Evolutionary conservation across 2,888 invertebrate species (phyloP).

Genomic region (Willowsia nigromaculata): DNA sequence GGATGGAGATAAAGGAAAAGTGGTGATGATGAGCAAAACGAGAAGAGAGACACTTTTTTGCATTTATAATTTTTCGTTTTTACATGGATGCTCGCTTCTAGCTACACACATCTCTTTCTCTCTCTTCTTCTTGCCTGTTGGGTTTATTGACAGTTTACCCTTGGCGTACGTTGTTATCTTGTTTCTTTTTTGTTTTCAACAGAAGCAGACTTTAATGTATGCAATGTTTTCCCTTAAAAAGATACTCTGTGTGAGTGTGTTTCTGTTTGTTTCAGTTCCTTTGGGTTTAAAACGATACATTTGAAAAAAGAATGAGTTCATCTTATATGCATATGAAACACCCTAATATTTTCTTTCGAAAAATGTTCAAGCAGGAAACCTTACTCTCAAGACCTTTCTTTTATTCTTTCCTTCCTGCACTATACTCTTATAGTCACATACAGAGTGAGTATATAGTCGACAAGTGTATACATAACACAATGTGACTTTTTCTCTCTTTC

Average conservation of each 20-base stretch:
- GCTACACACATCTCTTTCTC: not conserved
- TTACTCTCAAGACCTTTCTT: conserved; percentile 16
- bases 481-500: conserved; percentile 58
- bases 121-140: not conserved
- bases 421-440: not conserved
- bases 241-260: not conserved
- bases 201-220: conserved; percentile 51
- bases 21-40: conserved; percentile 56
- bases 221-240: conserved; percentile 50
- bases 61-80: conserved; percentile 66
- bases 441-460: not conserved
- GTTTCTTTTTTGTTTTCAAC: conserved; percentile 24
- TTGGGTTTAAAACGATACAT: conserved; percentile 56
- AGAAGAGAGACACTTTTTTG: conserved; percentile 61
- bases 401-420: not conserved
- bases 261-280: conserved; percentile 62
- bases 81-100: conserved; percentile 1
- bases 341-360: not conserved
- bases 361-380: not conserved
- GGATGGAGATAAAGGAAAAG: conserved; percentile 45
- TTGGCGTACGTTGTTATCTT: conserved; percentile 49
- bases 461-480: not conserved
- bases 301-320: conserved; percentile 14
- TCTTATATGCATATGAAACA: not conserved
- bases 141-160: conserved; percentile 67